Percentiles rank a stretch among this genome's conserved stretches.
phyloP scores from a whole-genome alignment of 37 sponge, comb jelly and placozoan species.

The Agelas oroides region DNA sequence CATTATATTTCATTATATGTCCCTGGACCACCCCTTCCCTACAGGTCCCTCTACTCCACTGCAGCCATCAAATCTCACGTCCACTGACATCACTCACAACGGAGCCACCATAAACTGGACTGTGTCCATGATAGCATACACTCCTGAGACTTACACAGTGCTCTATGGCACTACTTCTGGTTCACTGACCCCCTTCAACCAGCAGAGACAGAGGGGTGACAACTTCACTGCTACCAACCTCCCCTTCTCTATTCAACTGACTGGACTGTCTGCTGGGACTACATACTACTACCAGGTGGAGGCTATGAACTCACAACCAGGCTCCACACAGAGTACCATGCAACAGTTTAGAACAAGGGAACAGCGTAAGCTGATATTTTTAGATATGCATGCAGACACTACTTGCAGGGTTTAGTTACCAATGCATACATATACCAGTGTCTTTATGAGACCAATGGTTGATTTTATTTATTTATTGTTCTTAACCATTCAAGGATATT shows the following conservation, averaged over 20 bases:
- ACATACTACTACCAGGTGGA: constrained; percentile 38
- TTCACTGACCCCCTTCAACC: not conserved
- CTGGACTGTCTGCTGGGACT: constrained; percentile 21
- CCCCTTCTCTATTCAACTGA: constrained; percentile 7
- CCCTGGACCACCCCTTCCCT: too few relatives aligned
- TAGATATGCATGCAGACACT: too few relatives aligned
- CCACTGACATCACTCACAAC: not conserved
- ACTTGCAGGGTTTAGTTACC: too few relatives aligned
- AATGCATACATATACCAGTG: too few relatives aligned
- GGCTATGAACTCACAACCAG: constrained; percentile 33
- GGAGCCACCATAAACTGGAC: constrained; percentile 47
- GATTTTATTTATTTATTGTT: too few relatives aligned
- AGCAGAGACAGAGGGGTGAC: not conserved
- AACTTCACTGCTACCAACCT: not conserved
- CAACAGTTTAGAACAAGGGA: constrained; percentile 13
- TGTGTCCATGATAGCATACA: constrained; percentile 36
- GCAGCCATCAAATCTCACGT: not conserved
- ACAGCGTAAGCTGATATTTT: constrained; percentile 12
- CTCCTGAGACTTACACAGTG: constrained; percentile 60
- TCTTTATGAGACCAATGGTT: too few relatives aligned
- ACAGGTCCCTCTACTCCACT: constrained; percentile 31
- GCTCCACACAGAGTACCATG: not conserved
- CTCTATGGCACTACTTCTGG: constrained; percentile 15
- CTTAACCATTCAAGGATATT: too few relatives aligned
- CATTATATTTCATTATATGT: too few relatives aligned